Evolutionary conservation across 2,113 vertebrate genomes (phyloP), one percentile per base, ranked within the genome.

Genomic region (Lophotis ruficrista): DNA sequence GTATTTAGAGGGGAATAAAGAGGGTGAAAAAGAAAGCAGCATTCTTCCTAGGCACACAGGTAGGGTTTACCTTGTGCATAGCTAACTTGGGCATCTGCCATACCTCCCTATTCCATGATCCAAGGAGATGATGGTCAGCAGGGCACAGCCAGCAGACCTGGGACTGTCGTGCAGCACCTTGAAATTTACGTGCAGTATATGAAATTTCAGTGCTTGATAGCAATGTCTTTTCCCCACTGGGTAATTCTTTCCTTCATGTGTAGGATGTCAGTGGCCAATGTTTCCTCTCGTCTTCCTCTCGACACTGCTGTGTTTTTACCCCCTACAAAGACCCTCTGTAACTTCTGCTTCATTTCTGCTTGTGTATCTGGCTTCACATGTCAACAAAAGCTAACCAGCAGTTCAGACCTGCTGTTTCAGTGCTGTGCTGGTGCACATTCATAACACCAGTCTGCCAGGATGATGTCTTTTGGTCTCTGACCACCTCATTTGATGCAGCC

Each of bases 81-180:
- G 0, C 48, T 64, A 19, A 30, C 0, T 2, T 2, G 4, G 33
- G 30, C 14, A 35, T 48, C 14, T 3, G 1, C 12, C 15, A 15
- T 31, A 13, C 7, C 22, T 64, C 51, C 12, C 28, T 62, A 1
- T 41, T 56, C 47, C 21, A 2, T 33, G 18, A 61, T 12, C 19
- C 45, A 58, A 37, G 20, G 28, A 60, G 7, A 20, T 0, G 0
- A 20, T 1, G 16, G 31, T 31, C 50, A 82, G 10, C 41, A 41
- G 24, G 17, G 7, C 14, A 54, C 13, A 47, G 64, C 30, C 23
- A 60, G 8, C 10, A 75, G 23, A 38, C 6, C 23, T 66, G 8
- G 9, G 8, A 31, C 28, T n/a, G 11, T 22, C 50, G 20, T 65
- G 79, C 31, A 77, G 13, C 19, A 73, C 16, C 13, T 60, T 62